A percentile compares a stretch with the other conserved stretches of the same genome.
Evolutionary conservation across 1,140 invertebrate species (phyloP).

Genomic region (Drosophila funebris): DNA sequence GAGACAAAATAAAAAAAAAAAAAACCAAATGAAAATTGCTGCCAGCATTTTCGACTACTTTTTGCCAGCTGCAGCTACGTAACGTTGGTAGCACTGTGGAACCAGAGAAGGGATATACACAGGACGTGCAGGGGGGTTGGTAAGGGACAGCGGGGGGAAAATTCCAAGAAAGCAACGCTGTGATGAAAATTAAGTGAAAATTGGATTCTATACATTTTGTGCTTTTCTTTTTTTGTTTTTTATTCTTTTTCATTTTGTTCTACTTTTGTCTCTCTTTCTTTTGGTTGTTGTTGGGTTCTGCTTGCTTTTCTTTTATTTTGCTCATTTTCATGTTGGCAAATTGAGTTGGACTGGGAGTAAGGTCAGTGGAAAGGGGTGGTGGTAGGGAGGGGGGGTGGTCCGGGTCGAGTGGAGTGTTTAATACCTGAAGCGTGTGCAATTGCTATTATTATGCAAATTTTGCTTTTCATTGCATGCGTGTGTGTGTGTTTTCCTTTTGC

Average conservation of each 20-base stretch:
- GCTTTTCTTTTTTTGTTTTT: constrained; percentile 10
- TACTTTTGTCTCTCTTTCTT: constrained; percentile 32
- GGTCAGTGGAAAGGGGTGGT: neutral
- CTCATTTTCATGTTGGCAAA: constrained; percentile 54
- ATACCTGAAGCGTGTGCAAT: constrained; percentile 80
- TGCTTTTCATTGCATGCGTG: constrained; percentile 71
- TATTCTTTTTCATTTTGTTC: neutral
- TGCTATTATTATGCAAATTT: constrained; percentile 81
- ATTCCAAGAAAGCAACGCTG: constrained; percentile 54
- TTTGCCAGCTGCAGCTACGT: constrained; percentile 18
- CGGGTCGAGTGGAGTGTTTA: constrained; percentile 51
- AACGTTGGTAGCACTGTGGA: constrained; percentile 41
- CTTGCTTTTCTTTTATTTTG: constrained; percentile 14
- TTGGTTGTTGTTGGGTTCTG: no score
- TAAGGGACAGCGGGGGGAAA: constrained; percentile 15
- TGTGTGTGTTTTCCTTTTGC: constrained; percentile 12
- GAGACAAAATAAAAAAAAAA: constrained; percentile 79
- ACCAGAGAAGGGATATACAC: neutral
- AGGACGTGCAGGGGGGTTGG: no score
- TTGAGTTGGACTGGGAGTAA: constrained; percentile 33
- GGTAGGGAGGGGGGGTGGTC: constrained; percentile 1
- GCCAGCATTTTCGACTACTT: constrained; percentile 58
- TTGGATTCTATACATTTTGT: constrained; percentile 70
- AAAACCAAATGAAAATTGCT: constrained; percentile 79
- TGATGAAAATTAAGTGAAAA: constrained; percentile 76